Percentiles rank a stretch among this genome's conserved stretches.
Conservation (phyloP, 2,113 vertebrate species). For the Podarcis muralis region DNA sequence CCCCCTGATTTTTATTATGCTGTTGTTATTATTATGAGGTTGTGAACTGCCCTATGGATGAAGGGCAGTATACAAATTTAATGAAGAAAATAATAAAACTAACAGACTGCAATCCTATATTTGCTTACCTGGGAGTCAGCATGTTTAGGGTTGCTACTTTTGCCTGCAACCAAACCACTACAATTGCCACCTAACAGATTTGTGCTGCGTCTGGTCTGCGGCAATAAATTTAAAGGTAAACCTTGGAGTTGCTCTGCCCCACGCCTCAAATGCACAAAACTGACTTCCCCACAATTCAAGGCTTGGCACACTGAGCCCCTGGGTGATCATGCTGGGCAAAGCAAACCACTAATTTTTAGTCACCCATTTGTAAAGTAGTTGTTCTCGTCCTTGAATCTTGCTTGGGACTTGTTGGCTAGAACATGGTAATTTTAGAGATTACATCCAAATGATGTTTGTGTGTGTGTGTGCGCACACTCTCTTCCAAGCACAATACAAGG, state of each 20-base stretch:
- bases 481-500: background rate
- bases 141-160: no score
- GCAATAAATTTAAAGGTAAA: background rate
- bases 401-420: background rate
- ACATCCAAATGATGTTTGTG: background rate
- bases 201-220: background rate
- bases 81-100: no score
- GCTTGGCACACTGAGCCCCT: background rate
- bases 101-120: no score
- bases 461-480: background rate
- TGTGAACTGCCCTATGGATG: no score
- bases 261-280: background rate
- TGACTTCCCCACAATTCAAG: background rate
- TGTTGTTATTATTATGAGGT: no score
- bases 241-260: background rate
- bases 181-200: background rate
- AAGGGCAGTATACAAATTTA: no score
- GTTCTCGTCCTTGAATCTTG: background rate
- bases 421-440: background rate
- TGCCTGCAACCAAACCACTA: background rate
- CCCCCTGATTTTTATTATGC: no score
- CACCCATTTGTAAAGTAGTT: background rate
- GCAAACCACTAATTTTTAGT: background rate
- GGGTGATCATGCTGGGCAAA: background rate
- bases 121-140: no score